These are phyloP conservation scores for Tethea ocularis DNA, from an alignment of 2,888 invertebrate species.

Conservation along the genomic window DNA sequence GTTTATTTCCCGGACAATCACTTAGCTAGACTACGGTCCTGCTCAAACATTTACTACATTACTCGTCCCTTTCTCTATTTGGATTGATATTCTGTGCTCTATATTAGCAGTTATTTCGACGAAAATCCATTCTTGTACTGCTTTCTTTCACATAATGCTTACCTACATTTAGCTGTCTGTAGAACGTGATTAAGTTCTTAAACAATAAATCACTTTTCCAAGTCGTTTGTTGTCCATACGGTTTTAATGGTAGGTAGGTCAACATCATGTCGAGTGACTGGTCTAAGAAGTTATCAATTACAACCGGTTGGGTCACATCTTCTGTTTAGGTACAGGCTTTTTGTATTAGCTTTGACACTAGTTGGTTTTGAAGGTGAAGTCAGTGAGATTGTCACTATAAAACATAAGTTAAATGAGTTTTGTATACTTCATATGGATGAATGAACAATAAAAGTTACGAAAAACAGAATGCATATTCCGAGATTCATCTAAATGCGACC, in stretches of 20 bases:
- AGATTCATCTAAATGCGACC: no score
- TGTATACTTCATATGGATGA: no score
- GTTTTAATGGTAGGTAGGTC: background rate
- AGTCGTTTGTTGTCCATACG: background rate
- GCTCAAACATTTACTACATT: background rate
- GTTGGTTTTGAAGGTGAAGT: background rate
- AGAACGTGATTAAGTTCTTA: background rate
- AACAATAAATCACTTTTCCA: slow-evolving; percentile 1
- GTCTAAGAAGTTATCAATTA: slow-evolving; percentile 23
- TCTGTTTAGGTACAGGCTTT: slow-evolving; percentile 38
- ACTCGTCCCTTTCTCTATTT: background rate
- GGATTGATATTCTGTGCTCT: no score
- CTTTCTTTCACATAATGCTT: background rate
- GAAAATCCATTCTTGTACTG: background rate
- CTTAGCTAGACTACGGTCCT: no score
- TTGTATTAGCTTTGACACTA: slow-evolving; percentile 19
- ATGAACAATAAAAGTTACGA: no score
- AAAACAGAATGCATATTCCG: no score
- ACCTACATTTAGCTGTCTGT: background rate
- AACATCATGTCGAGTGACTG: background rate
- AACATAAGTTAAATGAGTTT: no score
- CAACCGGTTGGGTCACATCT: slow-evolving; percentile 43
- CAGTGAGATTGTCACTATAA: background rate
- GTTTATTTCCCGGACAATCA: no score
- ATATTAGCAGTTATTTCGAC: background rate